Percentiles rank a stretch among this genome's conserved stretches.
Conservation (phyloP, 1,140 invertebrate genomes). For the Drosophila micromelanica region DNA sequence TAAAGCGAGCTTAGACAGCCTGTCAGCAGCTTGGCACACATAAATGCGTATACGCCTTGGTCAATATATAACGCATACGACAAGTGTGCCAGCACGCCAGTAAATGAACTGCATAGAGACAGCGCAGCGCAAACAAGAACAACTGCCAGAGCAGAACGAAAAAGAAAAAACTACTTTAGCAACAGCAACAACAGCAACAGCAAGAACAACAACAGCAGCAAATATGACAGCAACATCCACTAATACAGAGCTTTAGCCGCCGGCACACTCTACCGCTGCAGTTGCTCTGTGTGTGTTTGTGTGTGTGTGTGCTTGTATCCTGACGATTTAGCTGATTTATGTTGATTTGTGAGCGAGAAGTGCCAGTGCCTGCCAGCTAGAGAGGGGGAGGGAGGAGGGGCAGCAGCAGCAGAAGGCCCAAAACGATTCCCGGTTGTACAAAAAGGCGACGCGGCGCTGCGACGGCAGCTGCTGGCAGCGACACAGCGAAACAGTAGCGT, state of each 20-base stretch:
- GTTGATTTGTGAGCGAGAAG: conserved; percentile 76
- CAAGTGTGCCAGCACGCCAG: conserved; percentile 42
- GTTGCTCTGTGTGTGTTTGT: neutral
- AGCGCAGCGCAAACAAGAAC: neutral
- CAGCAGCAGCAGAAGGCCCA: conserved; percentile 34
- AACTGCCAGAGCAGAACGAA: neutral
- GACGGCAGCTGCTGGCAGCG: neutral
- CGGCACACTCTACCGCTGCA: conserved; percentile 12
- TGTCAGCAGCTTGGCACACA: conserved; percentile 25
- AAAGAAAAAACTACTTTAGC: conserved; percentile 5
- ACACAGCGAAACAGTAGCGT: conserved; percentile 50
- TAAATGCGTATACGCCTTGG: conserved; percentile 10
- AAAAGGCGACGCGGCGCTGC: conserved; percentile 21
- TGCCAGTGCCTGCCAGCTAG: conserved; percentile 34
- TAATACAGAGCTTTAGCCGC: conserved; percentile 66
- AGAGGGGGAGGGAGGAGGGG: conserved; percentile 21
- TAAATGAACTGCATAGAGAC: conserved; percentile 48
- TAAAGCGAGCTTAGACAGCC: conserved; percentile 7
- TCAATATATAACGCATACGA: conserved; percentile 52
- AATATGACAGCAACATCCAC: conserved; percentile 56
- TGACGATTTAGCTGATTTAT: conserved; percentile 80
- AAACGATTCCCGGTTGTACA: conserved; percentile 61
- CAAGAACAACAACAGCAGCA: conserved; percentile 22
- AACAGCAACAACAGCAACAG: conserved; percentile 22
- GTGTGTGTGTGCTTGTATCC: conserved; percentile 49